phyloP scores from a whole-genome alignment of 2,797 vertebrate genomes.

The Austrolebias charrua region DNA sequence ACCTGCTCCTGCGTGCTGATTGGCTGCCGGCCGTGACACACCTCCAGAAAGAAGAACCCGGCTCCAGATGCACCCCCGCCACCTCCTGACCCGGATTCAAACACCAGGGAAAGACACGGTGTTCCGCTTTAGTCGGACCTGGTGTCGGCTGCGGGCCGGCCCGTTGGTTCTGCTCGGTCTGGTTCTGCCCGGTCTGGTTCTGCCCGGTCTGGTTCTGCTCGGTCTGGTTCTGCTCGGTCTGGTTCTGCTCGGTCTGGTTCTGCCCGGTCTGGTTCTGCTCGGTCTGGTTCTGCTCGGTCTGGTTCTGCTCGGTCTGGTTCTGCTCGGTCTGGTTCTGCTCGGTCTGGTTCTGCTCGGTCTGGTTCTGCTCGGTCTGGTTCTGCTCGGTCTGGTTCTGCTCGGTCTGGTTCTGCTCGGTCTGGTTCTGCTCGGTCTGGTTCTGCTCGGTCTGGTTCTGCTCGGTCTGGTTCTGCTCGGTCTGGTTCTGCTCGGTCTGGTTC shows the following conservation, averaged over 20 bases:
- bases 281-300: conserved; percentile 16
- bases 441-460: conserved; percentile 15
- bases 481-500: conserved; percentile 18
- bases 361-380: conserved; percentile 18
- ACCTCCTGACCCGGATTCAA: conserved; percentile 62
- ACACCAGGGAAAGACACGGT: neutral
- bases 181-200: conserved; percentile 19
- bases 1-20: too few relatives aligned
- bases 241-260: conserved; percentile 18
- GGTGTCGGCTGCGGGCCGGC: conserved; percentile 27
- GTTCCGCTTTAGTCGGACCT: conserved; percentile 5
- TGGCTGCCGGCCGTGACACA: neutral
- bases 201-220: conserved; percentile 15
- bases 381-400: conserved; percentile 15
- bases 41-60: conserved; percentile 11
- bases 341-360: conserved; percentile 16
- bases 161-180: conserved; percentile 8
- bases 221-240: conserved; percentile 16
- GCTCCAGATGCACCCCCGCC: conserved; percentile 25
- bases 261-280: conserved; percentile 15
- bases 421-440: conserved; percentile 18
- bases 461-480: conserved; percentile 16
- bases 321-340: conserved; percentile 15
- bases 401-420: conserved; percentile 16
- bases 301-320: conserved; percentile 18